Base-by-base conservation (phyloP, 2,797 vertebrate genomes). In the Danio aesculapii region DNA sequence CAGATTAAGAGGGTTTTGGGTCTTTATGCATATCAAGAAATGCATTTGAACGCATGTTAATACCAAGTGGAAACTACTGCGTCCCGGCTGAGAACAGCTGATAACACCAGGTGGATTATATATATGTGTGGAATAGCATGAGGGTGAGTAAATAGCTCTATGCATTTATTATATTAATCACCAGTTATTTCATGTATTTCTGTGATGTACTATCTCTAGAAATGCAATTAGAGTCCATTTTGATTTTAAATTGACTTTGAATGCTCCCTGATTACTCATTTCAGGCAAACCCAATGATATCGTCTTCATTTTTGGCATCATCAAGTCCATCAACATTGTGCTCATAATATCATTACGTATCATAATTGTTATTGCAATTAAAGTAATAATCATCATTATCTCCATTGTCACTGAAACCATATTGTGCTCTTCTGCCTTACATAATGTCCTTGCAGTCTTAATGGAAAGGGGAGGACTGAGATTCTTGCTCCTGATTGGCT, bases 381-480 rank as follows among this genome's bases (percentile, higher is more conserved):
- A 53, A 43, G 17, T 30, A 47, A 63, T 14, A 13, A 64, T 72
- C 10, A 55, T 72, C 49, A 55, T 64, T 16, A 64, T 64, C 11
- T 46, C 49, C 39, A 4, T 67, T 63, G 13, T 75, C 53, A 43
- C 71, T 62, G 47, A 53, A 14, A 19, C 19, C 17, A 53, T 68
- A 47, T 62, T 77, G 43, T 67, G 67, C 13, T 55, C 11, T 21
- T 72, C 6, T 52, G 8, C 21, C 6, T n/a, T 30, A 17, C 49
- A 63, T 75, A 49, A 70, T 69, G 58, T 79, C 61, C 57, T 61
- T 57, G 44, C n/a, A 64, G 55, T 30, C 12, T 39, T 74, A 78
- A 50, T 83, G 17, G 53, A 70, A 64, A 77, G 17, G 10, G 19
- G 30, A 46, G 62, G 69, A 68, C 6, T 17, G 63, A 13, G 30